phyloP scores from a whole-genome alignment of 2,113 vertebrate genomes.

The Lagopus muta region DNA sequence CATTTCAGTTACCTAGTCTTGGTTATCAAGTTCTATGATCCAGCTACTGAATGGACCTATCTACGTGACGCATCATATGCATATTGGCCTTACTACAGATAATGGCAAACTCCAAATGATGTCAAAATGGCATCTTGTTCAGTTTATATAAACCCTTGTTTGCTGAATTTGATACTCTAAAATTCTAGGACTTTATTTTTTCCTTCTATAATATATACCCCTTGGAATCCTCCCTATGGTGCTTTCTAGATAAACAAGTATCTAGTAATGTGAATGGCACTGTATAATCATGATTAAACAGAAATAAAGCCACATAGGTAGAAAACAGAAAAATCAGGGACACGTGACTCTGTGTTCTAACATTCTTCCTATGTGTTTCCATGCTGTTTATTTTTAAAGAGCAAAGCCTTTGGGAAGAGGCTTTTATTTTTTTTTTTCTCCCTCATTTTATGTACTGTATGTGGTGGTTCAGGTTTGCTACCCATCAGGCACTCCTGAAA shows the following conservation, averaged over 20 bases:
- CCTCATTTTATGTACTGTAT: neutral
- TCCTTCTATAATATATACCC: fast-evolving
- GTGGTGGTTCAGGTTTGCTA: neutral
- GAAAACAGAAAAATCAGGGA: neutral
- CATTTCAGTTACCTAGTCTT: neutral
- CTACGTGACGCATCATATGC: neutral
- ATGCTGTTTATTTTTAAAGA: neutral
- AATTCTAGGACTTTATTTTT: neutral
- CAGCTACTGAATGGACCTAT: neutral
- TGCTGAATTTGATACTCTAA: neutral
- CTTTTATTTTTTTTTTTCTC: neutral
- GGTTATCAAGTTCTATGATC: fast-evolving
- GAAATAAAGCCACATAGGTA: neutral
- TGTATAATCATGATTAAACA: neutral
- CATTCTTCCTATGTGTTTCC: neutral
- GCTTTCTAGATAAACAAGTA: neutral
- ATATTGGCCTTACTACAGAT: neutral
- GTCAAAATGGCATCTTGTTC: fast-evolving
- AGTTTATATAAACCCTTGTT: neutral
- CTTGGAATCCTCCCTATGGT: neutral
- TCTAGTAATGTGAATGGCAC: fast-evolving
- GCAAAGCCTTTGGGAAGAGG: neutral
- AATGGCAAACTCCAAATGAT: neutral
- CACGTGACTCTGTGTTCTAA: neutral
- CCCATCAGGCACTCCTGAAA: neutral